Percentiles rank a stretch among this genome's conserved stretches.
Conservation (phyloP, 1,140 invertebrate genomes). For the Zaprionus kolodkinae region DNA sequence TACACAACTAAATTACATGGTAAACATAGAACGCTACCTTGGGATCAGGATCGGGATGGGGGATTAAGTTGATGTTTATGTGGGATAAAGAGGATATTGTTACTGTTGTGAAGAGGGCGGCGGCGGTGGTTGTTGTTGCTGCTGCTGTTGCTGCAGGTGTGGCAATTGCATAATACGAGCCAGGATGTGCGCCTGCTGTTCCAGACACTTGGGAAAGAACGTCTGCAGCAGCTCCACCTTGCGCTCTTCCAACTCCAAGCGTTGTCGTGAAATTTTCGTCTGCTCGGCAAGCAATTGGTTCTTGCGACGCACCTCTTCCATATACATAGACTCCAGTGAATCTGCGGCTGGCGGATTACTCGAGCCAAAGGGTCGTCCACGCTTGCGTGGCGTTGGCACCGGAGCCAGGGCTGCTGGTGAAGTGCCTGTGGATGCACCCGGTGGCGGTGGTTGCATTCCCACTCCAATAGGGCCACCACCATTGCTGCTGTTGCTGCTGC, state of each 20-base stretch:
- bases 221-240: slow-evolving; percentile 69
- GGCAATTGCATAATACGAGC: slow-evolving; percentile 49
- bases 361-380: slow-evolving; percentile 64
- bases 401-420: slow-evolving; percentile 4
- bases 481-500: slow-evolving; percentile 52
- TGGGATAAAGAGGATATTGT: background rate
- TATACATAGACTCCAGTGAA: slow-evolving; percentile 62
- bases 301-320: slow-evolving; percentile 75
- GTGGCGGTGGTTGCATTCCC: slow-evolving; percentile 17
- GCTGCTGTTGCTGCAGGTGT: slow-evolving; percentile 24
- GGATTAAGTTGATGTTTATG: slow-evolving; percentile 3
- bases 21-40: slow-evolving; percentile 34
- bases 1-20: slow-evolving; percentile 33
- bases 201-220: slow-evolving; percentile 76
- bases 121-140: background rate
- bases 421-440: slow-evolving; percentile 5
- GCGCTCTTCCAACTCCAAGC: slow-evolving; percentile 69
- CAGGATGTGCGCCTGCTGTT: slow-evolving; percentile 72
- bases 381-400: slow-evolving; percentile 58
- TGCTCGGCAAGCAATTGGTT: slow-evolving; percentile 73
- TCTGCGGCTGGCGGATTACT: slow-evolving; percentile 54
- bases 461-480: slow-evolving; percentile 14
- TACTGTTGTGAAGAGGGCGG: slow-evolving; percentile 45
- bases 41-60: slow-evolving; percentile 6
- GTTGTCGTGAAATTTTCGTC: slow-evolving; percentile 67